Conservation (phyloP, 2,113 vertebrate species). For the Callorhinus ursinus region DNA sequence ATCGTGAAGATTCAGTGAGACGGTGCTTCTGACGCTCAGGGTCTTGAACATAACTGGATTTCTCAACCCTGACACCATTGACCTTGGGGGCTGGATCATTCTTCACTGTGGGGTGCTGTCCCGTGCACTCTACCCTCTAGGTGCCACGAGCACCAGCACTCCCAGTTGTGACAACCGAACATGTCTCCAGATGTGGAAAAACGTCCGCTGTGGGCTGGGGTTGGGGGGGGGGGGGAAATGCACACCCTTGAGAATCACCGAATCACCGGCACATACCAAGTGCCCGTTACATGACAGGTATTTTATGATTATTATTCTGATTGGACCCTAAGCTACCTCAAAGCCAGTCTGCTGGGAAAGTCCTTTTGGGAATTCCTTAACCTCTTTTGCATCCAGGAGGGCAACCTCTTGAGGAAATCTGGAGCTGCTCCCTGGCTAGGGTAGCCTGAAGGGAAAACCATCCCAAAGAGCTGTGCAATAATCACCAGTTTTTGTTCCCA, state of each 20-base stretch:
- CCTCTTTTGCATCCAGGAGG: neutral
- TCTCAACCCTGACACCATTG: neutral
- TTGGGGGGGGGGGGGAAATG: fast-evolving
- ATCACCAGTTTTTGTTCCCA: neutral
- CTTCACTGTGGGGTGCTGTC: neutral
- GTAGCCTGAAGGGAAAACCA: neutral
- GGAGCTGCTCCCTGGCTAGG: neutral
- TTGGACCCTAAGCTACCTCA: neutral
- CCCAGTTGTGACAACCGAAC: neutral
- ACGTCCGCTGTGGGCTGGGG: fast-evolving
- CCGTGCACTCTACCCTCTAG: neutral
- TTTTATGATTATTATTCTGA: neutral
- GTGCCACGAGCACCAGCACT: neutral
- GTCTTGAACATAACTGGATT: neutral
- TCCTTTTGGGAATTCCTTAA: neutral
- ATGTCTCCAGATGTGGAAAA: neutral
- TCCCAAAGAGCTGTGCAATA: neutral
- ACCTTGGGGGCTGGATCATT: neutral
- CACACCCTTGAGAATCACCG: neutral
- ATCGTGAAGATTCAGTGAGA: neutral
- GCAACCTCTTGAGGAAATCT: neutral
- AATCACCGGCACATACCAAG: neutral
- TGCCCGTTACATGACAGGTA: fast-evolving
- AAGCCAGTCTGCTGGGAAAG: neutral
- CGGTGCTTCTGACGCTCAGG: fast-evolving